Conservation (phyloP, 2,797 vertebrate genomes). For the Parauchenoglanis punctatus region DNA sequence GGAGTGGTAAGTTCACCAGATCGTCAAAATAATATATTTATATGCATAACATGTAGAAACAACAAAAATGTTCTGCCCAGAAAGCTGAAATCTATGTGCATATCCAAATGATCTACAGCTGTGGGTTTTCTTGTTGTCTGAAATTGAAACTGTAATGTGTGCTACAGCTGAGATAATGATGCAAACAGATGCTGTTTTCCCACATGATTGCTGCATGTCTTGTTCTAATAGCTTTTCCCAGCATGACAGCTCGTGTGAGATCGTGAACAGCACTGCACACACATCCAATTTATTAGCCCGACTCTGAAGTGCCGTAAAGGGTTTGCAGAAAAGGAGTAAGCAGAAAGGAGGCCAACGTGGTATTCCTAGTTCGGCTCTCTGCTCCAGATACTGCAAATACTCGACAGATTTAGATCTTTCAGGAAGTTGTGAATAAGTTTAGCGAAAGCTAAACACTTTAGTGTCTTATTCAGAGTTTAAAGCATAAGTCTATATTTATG, state of each 20-base stretch:
- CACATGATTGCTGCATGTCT: background rate
- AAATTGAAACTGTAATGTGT: background rate
- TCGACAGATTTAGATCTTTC: conserved; percentile 9
- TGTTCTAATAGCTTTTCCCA: background rate
- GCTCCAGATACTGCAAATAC: background rate
- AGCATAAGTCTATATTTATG: no score
- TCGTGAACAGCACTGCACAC: background rate
- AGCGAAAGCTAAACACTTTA: background rate
- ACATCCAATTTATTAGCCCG: background rate
- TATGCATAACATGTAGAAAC: background rate
- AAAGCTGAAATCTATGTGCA: background rate
- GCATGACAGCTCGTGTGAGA: background rate
- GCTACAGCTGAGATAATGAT: background rate
- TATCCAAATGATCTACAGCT: background rate
- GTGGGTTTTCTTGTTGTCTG: background rate
- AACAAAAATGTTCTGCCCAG: background rate
- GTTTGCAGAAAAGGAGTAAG: background rate
- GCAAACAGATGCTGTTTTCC: conserved; percentile 4
- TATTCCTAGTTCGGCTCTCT: background rate
- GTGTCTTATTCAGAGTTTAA: no score
- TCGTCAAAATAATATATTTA: background rate
- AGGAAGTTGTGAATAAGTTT: background rate
- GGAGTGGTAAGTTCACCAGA: conserved; percentile 79
- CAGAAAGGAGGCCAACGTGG: conserved; percentile 1
- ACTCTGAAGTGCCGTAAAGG: background rate